Conservation (phyloP, 2,113 vertebrate species). For the Toxostoma redivivum region DNA sequence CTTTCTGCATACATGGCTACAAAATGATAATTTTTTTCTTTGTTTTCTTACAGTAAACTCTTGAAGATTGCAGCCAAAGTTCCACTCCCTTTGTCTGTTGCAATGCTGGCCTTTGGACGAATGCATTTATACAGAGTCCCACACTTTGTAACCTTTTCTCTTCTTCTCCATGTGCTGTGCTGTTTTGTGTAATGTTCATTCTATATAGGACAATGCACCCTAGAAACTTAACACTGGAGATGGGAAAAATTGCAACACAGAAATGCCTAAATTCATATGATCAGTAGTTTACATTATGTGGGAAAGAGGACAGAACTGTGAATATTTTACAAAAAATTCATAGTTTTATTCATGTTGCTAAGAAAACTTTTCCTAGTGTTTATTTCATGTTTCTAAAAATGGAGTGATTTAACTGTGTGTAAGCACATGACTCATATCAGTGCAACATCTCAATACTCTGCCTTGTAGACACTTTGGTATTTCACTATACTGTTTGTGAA, state of each 20-base stretch:
- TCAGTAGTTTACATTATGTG: not conserved
- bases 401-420: not conserved
- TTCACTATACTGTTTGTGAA: not conserved
- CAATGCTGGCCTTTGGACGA: conserved; percentile 84
- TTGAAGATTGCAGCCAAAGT: conserved; percentile 77
- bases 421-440: not conserved
- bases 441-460: not conserved
- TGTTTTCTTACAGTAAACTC: conserved; percentile 79
- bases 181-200: conserved; percentile 73
- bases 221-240: not conserved
- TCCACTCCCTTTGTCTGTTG: conserved; percentile 82
- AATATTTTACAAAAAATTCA: not conserved
- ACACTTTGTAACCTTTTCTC: conserved; percentile 79
- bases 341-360: conserved; percentile 14
- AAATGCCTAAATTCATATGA: not conserved
- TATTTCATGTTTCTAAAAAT: not conserved
- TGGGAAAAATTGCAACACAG: not conserved
- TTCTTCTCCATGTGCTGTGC: conserved; percentile 81
- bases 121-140: conserved; percentile 88
- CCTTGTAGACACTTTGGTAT: conserved; percentile 1
- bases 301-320: conserved; percentile 20
- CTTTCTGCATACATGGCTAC: not conserved
- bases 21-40: not conserved
- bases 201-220: not conserved
- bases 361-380: not conserved